Base-by-base conservation (phyloP, 2,113 vertebrate species). In the Cathartes aura region DNA sequence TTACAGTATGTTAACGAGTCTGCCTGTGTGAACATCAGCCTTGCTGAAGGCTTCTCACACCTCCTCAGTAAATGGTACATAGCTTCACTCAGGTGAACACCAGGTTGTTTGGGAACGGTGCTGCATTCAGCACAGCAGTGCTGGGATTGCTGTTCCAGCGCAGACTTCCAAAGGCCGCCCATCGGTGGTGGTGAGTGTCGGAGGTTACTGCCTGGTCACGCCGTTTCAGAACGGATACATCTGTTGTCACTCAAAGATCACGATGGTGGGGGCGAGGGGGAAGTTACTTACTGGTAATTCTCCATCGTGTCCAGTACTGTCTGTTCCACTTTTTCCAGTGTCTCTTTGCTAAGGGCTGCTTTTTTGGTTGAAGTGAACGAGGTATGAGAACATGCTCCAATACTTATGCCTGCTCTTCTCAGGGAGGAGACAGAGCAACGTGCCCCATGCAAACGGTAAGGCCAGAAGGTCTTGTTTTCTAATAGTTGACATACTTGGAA, bases 101-200 rank as follows among this genome's bases (percentile, higher is more conserved):
- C 0, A 4, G 17, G 12, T 4, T 42, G 14, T 47, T 32, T 22
- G 36, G 73, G 50, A 60, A 21, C 9, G 0, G 15, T 4, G 27
- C 19, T 32, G 30, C 12, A 0, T 52, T 45, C 59, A 20, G 26
- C 30, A 12, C 42, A 36, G 43, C 76, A 12, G 9, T 20, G 45
- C 59, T 23, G 45, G 55, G 26, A 34, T 5, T 58, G 71, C 55
- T 58, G 56, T 56, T 56, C 53, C 64, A 73, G 64, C 5, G 1
- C 58, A 42, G 53, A 14, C 26, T n/a, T 68, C 40, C 42, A 22
- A 64, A 81, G 64, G 5, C 17, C 8, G 2, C 20, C 0, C 0
- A 2, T 6, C 1, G 0, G 27, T n/a, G 15, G 18, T 45, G 34
- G 18, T 5, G 17, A 47, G 10, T 20, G 30, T 10, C 0, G 0